Evolutionary conservation across 2,888 invertebrate genomes (phyloP), one percentile per base, ranked within the genome.

Genomic region (Neuroscelio doddi): DNA sequence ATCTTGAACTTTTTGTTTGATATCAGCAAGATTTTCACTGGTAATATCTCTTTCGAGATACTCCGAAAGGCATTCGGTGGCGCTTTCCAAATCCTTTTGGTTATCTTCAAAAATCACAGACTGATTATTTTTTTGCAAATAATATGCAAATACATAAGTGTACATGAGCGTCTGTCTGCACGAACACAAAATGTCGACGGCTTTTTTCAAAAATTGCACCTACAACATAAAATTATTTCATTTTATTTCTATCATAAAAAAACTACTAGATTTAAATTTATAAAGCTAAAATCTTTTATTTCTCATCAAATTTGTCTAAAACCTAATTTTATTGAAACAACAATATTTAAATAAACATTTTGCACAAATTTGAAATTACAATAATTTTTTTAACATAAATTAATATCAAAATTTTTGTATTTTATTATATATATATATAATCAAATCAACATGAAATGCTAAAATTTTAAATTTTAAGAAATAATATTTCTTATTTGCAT

Each of bases 131-230:
- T 97, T 96, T 85, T 92, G 91, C 83, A 98, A 90, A 86, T 98
- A 99, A 87, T 96, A 99, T 78, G 98, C 98, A 89, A 99, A 99
- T 74, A 98, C 98, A 86, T 99, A 99, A 45, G 98, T 98, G 88
- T 96, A 98, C 97, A 98, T 98, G 55, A 98, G 89, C 12, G 98
- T 98, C 86, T 98, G 97, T 72, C 98, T 90, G 87, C 98, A 98
- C 85, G 94, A 94, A 87, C 97, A 97, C 64, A 98, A 88, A 84
- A 96, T 97, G 87, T 97, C 97, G 80, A 97, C 97, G 56, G 98
- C 98, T 85, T 97, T 95, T 86, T 95, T 95, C 78, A 99, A 88
- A 87, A 98, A 99, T 89, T 99, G 98, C 65, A 98, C 97, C 92
- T 92, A 76, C 1, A 82, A 59, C 38, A 21, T 16, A 51, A 50